Percentiles rank a stretch among this genome's conserved stretches.
These are phyloP conservation scores for Apocheima hispidaria DNA, from an alignment of 2,888 invertebrate genomes.

Conservation along the genomic window DNA sequence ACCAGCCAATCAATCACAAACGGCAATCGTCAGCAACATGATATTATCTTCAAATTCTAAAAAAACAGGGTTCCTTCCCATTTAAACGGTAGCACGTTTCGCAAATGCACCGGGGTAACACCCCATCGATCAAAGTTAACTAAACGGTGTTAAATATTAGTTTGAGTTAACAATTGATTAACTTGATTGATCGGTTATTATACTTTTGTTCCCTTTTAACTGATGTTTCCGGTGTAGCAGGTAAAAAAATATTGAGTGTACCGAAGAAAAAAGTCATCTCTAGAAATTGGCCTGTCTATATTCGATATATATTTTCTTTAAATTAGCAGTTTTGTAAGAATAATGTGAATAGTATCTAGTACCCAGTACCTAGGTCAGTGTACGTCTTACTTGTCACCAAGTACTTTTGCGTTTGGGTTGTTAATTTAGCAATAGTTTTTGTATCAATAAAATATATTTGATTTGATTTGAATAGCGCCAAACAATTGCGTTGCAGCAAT, in stretches of 20 bases:
- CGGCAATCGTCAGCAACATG: background rate
- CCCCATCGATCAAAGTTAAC: conserved; percentile 37
- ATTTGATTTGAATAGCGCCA: too few relatives aligned
- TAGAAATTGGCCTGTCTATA: too few relatives aligned
- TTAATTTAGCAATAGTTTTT: too few relatives aligned
- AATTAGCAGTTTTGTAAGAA: too few relatives aligned
- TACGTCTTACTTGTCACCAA: too few relatives aligned
- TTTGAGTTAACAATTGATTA: conserved; percentile 15
- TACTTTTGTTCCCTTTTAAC: conserved; percentile 16
- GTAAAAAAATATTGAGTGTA: background rate
- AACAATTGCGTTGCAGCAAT: too few relatives aligned
- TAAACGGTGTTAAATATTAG: conserved; percentile 29
- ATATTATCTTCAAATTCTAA: background rate
- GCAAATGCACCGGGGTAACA: conserved; percentile 20
- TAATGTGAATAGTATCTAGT: too few relatives aligned
- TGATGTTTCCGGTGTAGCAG: conserved; percentile 24
- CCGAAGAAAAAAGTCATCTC: too few relatives aligned
- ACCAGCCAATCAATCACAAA: conserved; percentile 11
- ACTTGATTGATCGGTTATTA: conserved; percentile 29
- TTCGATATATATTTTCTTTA: too few relatives aligned
- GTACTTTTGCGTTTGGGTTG: too few relatives aligned
- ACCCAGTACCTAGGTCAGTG: too few relatives aligned
- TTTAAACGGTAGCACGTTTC: conserved; percentile 28
- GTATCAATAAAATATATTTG: too few relatives aligned
- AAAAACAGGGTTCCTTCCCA: conserved; percentile 5